Conservation (phyloP, 2,888 invertebrate genomes). For the Torymus tubicola region DNA sequence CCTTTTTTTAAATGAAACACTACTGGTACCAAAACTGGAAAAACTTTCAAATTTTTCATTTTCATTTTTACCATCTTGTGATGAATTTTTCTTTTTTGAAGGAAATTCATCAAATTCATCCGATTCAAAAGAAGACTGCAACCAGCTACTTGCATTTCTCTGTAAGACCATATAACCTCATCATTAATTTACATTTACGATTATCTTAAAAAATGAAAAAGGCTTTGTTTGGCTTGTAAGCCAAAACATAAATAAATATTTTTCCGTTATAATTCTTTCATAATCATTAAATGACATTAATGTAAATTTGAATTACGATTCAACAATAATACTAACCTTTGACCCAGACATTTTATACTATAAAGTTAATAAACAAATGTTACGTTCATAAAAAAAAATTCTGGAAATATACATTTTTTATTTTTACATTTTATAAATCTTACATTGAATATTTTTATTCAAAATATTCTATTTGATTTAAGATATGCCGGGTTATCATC, state of each 20-base stretch:
- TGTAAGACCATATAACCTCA: conserved; percentile 39
- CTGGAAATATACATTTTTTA: conserved; percentile 2
- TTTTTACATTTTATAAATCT: conserved; percentile 7
- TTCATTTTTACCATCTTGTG: neutral
- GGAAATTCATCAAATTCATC: conserved; percentile 44
- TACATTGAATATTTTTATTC: neutral
- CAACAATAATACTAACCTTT: conserved; percentile 34
- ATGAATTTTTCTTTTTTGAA: conserved; percentile 38
- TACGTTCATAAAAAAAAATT: neutral
- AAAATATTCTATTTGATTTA: neutral
- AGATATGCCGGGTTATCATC: too few relatives aligned
- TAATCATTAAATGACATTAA: neutral
- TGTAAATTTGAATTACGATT: neutral
- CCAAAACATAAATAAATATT: neutral
- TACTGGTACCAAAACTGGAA: neutral
- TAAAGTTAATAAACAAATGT: neutral
- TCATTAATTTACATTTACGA: neutral
- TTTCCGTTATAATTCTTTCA: neutral
- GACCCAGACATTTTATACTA: conserved; percentile 42
- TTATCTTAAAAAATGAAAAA: neutral
- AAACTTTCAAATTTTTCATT: neutral
- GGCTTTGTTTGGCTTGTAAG: neutral
- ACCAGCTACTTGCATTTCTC: conserved; percentile 60
- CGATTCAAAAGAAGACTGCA: conserved; percentile 63
- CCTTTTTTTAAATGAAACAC: conserved; percentile 53